Conservation (phyloP, 2,797 vertebrate species). For the Propithecus perrieri region DNA sequence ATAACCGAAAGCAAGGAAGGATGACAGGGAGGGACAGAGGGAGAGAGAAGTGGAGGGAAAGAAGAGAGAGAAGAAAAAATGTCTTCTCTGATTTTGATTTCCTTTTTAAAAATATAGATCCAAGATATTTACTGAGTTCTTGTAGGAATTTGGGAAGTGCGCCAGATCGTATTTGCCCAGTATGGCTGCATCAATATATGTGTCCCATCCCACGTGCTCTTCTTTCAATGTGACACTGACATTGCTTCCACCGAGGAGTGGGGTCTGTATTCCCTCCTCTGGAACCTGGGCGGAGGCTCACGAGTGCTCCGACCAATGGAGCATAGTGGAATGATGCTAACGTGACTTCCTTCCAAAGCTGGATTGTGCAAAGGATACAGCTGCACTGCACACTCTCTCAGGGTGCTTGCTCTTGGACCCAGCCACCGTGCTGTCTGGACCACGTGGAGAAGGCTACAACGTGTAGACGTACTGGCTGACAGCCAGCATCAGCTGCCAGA, state of each 20-base stretch:
- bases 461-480: not conserved
- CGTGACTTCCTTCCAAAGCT: not conserved
- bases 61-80: constrained; percentile 42
- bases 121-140: not conserved
- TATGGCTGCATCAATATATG: not conserved
- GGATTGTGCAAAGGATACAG: not conserved
- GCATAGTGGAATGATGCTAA: not conserved
- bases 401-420: not conserved
- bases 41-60: not conserved
- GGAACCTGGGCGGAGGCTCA: not conserved
- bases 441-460: not conserved
- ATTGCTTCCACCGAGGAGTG: not conserved
- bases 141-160: not conserved
- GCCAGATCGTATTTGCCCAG: not conserved
- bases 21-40: not conserved
- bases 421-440: not conserved
- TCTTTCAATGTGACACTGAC: not conserved
- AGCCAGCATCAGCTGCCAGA: not conserved
- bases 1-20: constrained; percentile 55
- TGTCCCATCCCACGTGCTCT: not conserved
- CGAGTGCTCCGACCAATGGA: not conserved
- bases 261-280: not conserved
- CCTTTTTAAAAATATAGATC: not conserved
- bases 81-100: not conserved
- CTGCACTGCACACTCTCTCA: not conserved